These are phyloP conservation scores for Puma concolor DNA, from an alignment of 2,113 vertebrate species.

Conservation along the genomic window DNA sequence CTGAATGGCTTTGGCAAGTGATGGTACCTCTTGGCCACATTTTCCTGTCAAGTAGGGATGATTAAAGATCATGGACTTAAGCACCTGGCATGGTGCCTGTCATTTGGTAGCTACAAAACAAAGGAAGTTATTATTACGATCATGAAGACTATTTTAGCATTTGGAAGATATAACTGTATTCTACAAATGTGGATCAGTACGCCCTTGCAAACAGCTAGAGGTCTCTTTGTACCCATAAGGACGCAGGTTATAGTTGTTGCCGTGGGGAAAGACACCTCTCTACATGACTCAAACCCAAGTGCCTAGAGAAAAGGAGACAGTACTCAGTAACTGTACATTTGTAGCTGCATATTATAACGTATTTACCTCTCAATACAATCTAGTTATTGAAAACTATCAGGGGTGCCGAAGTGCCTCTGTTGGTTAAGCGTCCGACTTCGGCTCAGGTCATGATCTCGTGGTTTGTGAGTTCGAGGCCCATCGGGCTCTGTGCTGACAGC, in stretches of 20 bases:
- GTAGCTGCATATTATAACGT: background rate
- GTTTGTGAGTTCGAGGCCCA: too few species aligned
- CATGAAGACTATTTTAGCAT: background rate
- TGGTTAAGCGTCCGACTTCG: too few species aligned
- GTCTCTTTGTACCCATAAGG: background rate
- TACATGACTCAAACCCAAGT: conserved; percentile 9
- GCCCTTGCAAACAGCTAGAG: background rate
- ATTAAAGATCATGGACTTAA: conserved; percentile 32
- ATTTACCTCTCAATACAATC: background rate
- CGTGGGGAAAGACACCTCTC: background rate
- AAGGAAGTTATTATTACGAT: background rate
- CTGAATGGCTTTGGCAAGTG: background rate
- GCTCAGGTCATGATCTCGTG: too few species aligned
- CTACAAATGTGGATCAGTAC: background rate
- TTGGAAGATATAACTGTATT: background rate
- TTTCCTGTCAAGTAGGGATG: background rate
- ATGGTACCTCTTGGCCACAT: background rate
- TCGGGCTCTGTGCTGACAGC: too few species aligned
- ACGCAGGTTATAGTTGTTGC: background rate
- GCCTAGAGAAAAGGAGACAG: background rate
- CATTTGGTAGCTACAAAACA: background rate
- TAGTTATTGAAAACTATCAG: conserved; percentile 1
- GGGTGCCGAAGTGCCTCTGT: too few species aligned
- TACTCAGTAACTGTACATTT: background rate
- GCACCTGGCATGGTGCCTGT: background rate